Evolutionary conservation across 2,888 invertebrate species (phyloP).

Genomic region (Embidobia sp.): DNA sequence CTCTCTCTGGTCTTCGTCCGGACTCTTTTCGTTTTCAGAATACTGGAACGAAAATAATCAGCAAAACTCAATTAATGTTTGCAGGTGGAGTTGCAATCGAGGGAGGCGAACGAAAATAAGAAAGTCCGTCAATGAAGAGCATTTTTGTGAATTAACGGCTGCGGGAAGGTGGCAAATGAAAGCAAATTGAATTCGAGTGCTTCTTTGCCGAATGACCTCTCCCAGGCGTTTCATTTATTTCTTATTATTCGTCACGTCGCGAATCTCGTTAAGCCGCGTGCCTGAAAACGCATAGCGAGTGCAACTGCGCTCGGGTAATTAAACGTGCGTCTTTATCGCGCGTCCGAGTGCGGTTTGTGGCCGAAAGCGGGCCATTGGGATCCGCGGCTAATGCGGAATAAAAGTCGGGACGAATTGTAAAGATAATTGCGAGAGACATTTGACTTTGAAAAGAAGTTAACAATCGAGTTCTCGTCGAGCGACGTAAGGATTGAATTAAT

Average conservation of each 20-base stretch:
- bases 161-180: constrained; percentile 31
- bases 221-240: constrained; percentile 29
- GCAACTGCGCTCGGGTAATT: constrained; percentile 38
- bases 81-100: not conserved
- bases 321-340: constrained; percentile 31
- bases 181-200: constrained; percentile 38
- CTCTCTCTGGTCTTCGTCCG: too few species aligned
- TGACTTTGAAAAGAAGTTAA: constrained; percentile 1
- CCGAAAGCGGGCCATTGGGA: constrained; percentile 1
- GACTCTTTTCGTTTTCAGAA: too few species aligned
- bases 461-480: not conserved
- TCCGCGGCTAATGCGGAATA: not conserved
- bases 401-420: constrained; percentile 14
- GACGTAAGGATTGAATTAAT: constrained; percentile 5
- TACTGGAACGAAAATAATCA: constrained; percentile 11
- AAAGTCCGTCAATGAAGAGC: constrained; percentile 2
- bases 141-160: constrained; percentile 23
- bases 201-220: constrained; percentile 35
- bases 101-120: constrained; percentile 8
- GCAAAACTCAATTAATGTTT: constrained; percentile 15
- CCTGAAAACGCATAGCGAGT: constrained; percentile 20
- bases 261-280: constrained; percentile 48
- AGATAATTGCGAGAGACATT: constrained; percentile 14
- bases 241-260: constrained; percentile 52
- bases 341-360: not conserved